Evolutionary conservation across 30 jellyfish, hydroid and myxozoan genomes (phyloP), one percentile per base, ranked within the genome.

Genomic region (Mastigias papua): DNA sequence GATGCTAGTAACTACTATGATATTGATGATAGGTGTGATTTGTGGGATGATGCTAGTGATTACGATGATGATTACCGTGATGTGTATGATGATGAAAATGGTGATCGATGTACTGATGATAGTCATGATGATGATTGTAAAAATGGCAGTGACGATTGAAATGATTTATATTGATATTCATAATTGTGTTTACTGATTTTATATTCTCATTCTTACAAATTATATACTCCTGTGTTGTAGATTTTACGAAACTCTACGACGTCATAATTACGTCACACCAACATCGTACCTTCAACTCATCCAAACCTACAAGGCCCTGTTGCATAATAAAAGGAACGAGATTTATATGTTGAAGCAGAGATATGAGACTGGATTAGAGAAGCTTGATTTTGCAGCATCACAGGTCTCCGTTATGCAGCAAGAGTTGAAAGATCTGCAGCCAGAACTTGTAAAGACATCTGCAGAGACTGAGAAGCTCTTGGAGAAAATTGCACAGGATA

Each of bases 211-310:
- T n/a, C n/a, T n/a, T n/a, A n/a, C n/a, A n/a, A n/a, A n/a, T n/a
- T n/a, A n/a, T n/a, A n/a, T n/a, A n/a, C n/a, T n/a, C n/a, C n/a
- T n/a, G n/a, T n/a, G n/a, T n/a, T n/a, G n/a, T 67, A 93, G 98
- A 67, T 93, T 57, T 85, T 89, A 81, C 34, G 91, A 94, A 48
- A 74, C 74, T 22, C 78, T 94, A 13, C 95, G 97, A 51, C 93
- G 99, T 46, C 97, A 94, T 70, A 94, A 94, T 64, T 94, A 94
- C 97, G 99, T 94, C 90, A 94, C 99, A 15, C 99, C 99, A 19
- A 94, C 99, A 67, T 94, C 99, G 9, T 94, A 94, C 89, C 87
- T 94, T 34, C 97, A 94, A 81, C 95, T 94, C 25, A 85, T 94
- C 16, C 99, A 94, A 62, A 89, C 99, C 33, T 94, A 90, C 78